A percentile compares a stretch with the other conserved stretches of the same genome.
These are phyloP conservation scores for Cettia cetti DNA, from an alignment of 2,113 vertebrate genomes.

Conservation along the genomic window DNA sequence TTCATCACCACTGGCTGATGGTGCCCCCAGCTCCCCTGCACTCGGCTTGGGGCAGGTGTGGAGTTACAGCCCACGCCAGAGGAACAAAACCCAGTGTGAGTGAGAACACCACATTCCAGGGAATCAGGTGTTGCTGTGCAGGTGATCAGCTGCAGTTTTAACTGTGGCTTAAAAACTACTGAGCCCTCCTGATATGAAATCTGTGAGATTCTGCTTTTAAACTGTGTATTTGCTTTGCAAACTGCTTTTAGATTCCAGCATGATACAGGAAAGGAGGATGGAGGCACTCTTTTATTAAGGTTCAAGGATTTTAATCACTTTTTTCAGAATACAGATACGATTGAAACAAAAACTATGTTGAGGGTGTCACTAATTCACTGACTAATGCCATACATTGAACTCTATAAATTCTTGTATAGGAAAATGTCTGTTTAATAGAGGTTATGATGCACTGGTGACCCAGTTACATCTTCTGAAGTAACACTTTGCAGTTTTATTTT, in stretches of 20 bases:
- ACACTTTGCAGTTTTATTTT: constrained; percentile 32
- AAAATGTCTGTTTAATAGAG: constrained; percentile 30
- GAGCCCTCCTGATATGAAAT: neutral
- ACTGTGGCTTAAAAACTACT: neutral
- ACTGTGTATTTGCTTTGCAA: neutral
- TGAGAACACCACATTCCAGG: accelerated
- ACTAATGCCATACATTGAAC: constrained; percentile 48
- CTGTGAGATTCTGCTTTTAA: neutral
- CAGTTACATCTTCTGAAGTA: neutral
- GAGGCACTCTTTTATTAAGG: neutral
- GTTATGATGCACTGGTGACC: constrained; percentile 7
- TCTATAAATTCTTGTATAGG: constrained; percentile 41
- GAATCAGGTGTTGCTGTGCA: neutral
- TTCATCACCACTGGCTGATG: accelerated
- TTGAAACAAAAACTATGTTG: constrained; percentile 27
- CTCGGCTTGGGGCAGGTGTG: accelerated
- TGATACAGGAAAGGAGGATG: neutral
- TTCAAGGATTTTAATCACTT: constrained; percentile 57
- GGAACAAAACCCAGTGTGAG: neutral
- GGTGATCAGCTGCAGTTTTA: neutral
- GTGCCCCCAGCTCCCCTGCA: neutral
- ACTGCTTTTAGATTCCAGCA: neutral
- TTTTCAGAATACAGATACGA: constrained; percentile 47
- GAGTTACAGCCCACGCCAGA: neutral
- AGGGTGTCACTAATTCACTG: constrained; percentile 31